Base-by-base conservation (phyloP, 2,113 vertebrate genomes). In the Irena cyanogastra region DNA sequence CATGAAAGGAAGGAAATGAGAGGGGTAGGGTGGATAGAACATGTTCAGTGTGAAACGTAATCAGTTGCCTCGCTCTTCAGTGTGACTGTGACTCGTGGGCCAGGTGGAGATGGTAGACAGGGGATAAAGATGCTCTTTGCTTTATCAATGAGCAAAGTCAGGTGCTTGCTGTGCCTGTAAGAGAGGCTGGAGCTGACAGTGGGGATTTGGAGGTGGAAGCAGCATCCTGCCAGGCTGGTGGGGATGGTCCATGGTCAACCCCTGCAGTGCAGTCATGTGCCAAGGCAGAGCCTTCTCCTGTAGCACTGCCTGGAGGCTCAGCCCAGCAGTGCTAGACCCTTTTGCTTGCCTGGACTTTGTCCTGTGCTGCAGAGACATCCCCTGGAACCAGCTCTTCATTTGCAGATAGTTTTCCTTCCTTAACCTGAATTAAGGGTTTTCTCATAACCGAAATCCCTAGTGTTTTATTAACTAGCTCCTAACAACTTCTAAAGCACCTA, bases 1-100 rank as follows among this genome's bases (percentile, higher is more conserved):
- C 37, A 83, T 87, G 87, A 89, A 78, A 96, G 83, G 68, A 84
- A 86, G 90, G 85, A 96, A 95, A 30, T 33, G 57, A 17, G 23
- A 31, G 53, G n/a, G 20, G 49, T 19, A 24, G 42, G 42, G 63
- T 37, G 49, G 22, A 23, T 74, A 31, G 56, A 78, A 23, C 2
- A 0, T 64, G 35, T 81, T 77, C 2, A 2, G 3, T 33, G 19
- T 37, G 47, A 26, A 84, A 11, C 22, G 75, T 52, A 77, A 71
- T 75, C 1, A 8, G 26, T 86, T 15, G 7, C 42, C 50, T 88
- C 0, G 1, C 23, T 74, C 26, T 88, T 93, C 49, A 78, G 21
- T 89, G 75, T 92, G 80, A 23, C 59, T 50, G 44, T 3, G 3
- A 44, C n/a, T 41, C 0, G 0, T 60, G 44, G 87, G 63, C 41